These are phyloP conservation scores for Gobius niger DNA, from an alignment of 2,113 vertebrate species.

Conservation along the genomic window DNA sequence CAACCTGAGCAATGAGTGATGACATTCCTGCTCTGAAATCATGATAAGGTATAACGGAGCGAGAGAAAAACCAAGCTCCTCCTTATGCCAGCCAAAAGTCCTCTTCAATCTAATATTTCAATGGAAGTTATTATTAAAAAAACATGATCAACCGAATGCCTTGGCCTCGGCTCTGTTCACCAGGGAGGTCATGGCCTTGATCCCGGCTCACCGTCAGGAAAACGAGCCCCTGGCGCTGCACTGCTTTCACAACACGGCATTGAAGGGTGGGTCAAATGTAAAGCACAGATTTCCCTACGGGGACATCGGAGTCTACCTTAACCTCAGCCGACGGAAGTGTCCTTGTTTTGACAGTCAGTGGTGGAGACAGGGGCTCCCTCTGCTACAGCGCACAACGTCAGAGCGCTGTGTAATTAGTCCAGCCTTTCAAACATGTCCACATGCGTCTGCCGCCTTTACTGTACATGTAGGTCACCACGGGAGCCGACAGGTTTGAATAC, in stretches of 20 bases:
- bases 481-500: not conserved
- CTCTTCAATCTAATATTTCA: no score
- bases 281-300: not conserved
- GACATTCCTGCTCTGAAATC: no score
- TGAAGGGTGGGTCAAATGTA: not conserved
- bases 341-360: constrained; percentile 31
- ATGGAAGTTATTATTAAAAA: no score
- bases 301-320: not conserved
- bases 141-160: no score
- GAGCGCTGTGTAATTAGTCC: constrained; percentile 23
- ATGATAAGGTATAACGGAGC: no score
- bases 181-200: no score
- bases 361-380: constrained; percentile 24
- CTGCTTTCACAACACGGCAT: not conserved
- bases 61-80: no score
- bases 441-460: not conserved
- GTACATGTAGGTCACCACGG: not conserved
- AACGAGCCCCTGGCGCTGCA: no score
- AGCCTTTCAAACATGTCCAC: constrained; percentile 5
- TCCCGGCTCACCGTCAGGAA: no score
- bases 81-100: no score
- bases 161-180: no score
- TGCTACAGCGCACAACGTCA: not conserved
- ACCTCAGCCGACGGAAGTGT: not conserved
- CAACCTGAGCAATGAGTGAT: no score